Conservation (phyloP, 2,888 invertebrate genomes). For the Glaucopsyche alexis region DNA sequence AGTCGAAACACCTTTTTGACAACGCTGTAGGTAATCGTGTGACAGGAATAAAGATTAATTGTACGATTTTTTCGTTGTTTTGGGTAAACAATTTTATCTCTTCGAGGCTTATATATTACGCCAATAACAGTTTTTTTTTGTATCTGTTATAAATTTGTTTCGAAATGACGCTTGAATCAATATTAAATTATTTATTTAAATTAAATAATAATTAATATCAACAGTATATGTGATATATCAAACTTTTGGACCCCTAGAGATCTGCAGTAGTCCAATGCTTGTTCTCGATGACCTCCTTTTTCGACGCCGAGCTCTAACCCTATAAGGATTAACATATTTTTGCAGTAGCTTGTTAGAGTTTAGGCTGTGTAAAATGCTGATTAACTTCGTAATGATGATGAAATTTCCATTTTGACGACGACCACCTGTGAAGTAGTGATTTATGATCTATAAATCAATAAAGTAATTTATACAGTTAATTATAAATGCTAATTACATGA, state of each 20-base stretch:
- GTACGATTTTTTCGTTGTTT: not conserved
- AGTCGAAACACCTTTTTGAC: not conserved
- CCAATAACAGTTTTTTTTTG: too few relatives aligned
- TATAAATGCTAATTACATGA: constrained; percentile 5
- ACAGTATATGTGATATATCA: too few relatives aligned
- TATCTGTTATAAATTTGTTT: too few relatives aligned
- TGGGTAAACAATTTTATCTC: not conserved
- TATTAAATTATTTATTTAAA: too few relatives aligned
- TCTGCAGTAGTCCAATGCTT: too few relatives aligned
- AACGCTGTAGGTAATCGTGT: not conserved
- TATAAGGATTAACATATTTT: not conserved
- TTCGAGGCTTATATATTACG: not conserved
- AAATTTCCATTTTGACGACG: not conserved
- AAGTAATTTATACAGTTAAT: constrained; percentile 1
- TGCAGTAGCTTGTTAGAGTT: not conserved
- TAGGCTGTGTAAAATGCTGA: not conserved
- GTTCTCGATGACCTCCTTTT: too few relatives aligned
- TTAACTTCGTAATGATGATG: not conserved
- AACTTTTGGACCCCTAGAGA: too few relatives aligned
- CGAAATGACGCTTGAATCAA: too few relatives aligned
- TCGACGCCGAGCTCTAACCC: too few relatives aligned
- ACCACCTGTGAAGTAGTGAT: constrained; percentile 4
- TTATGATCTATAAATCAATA: constrained; percentile 7
- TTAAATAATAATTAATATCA: too few relatives aligned
- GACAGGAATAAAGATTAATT: not conserved